Conservation (phyloP, 2,113 vertebrate species). For the Lophochroa leadbeateri region DNA sequence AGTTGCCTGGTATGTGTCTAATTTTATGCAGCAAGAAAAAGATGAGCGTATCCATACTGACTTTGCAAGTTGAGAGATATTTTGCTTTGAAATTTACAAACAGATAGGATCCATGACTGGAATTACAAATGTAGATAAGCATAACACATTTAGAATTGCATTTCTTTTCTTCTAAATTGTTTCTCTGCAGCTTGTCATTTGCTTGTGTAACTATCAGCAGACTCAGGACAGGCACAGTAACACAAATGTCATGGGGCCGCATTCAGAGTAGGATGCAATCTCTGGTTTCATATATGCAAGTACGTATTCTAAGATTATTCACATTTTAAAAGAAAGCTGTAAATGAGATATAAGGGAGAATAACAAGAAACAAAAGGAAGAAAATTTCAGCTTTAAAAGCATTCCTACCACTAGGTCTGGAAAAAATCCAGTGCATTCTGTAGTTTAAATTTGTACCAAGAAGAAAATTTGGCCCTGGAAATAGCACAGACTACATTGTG, state of each 20-base stretch:
- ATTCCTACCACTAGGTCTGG: neutral
- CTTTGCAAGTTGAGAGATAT: conserved; percentile 31
- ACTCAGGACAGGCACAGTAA: neutral
- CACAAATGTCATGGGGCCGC: neutral
- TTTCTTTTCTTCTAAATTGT: neutral
- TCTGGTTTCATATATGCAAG: neutral
- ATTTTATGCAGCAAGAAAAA: conserved; percentile 41
- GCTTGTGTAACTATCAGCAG: neutral
- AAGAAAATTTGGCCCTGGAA: neutral
- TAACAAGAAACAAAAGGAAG: neutral
- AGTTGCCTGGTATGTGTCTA: conserved; percentile 27
- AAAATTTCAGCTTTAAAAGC: neutral
- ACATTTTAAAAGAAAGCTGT: neutral
- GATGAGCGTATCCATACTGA: conserved; percentile 5
- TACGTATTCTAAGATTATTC: neutral
- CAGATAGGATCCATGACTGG: conserved; percentile 45
- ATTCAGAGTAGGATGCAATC: neutral
- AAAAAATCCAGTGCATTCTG: neutral
- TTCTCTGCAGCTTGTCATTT: neutral
- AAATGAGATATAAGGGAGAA: neutral
- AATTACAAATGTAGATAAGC: conserved; percentile 19
- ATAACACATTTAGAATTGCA: neutral
- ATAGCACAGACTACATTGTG: neutral
- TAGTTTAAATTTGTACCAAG: neutral
- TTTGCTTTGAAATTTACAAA: conserved; percentile 59